Evolutionary conservation across 2,888 invertebrate genomes (phyloP), one percentile per base, ranked within the genome.

Genomic region (Synergus laeviventris): DNA sequence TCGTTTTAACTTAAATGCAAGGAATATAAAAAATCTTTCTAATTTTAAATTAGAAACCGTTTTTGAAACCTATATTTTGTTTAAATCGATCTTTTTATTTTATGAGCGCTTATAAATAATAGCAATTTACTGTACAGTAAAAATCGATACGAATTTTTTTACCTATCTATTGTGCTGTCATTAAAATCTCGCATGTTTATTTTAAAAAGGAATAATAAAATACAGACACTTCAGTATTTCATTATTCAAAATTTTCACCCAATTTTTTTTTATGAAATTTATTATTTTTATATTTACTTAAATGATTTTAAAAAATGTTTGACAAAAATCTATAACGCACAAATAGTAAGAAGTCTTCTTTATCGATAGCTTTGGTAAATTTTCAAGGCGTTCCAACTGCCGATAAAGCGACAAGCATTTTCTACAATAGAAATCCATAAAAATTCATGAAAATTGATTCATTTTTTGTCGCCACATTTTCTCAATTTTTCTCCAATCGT

Each of bases 341-440:
- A 21, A 64, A 64, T 16, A 38, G 39, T 21, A 21, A 21, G 39
- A 39, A 64, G 18, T 5, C 60, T 64, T 39, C 62, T 39, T 64
- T 64, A 64, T 64, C 62, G 4, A 38, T 64, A 5, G 38, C 18
- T 39, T 39, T 64, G 62, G 39, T 64, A 39, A 64, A 60, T 24
- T 60, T 2, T 5, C 3, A 64, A 39, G 39, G 4, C 4, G 18
- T 38, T 39, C 18, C 21, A 16, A 21, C 62, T 18, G 62, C 14
- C 4, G 62, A 39, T 64, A 64, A 64, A 21, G 8, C 14, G 21
- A 24, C 16, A 1, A 31, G 31, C 24, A 31, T 54, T 54, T 12
- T 45, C 31, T 31, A 31, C 31, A 49, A n/a, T 1, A n/a, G 1
- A n/a, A 49, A 49, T 49, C n/a, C n/a, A 49, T 49, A 49, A 2